Conservation (phyloP, 2,797 vertebrate genomes). For the Spinus olivaceus region DNA sequence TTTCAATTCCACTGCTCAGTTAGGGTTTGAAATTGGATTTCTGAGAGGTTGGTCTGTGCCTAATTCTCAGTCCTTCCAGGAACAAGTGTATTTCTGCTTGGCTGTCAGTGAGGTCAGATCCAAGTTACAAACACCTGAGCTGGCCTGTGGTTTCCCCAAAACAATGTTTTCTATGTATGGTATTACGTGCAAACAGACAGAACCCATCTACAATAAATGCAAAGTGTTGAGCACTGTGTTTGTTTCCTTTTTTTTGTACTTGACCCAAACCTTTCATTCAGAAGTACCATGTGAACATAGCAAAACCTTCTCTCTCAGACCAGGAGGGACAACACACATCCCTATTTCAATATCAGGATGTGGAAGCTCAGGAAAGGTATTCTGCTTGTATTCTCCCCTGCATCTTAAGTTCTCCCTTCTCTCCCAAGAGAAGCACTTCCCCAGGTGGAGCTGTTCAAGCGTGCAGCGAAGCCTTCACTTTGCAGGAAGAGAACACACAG, state of each 20-base stretch:
- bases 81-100: background rate
- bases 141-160: background rate
- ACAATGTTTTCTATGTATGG: background rate
- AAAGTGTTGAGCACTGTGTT: background rate
- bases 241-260: background rate
- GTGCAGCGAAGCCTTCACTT: background rate
- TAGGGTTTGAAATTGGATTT: background rate
- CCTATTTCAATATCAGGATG: background rate
- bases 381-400: rapidly evolving
- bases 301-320: background rate
- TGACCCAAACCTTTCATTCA: background rate
- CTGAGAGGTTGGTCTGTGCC: background rate
- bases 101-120: background rate
- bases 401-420: background rate
- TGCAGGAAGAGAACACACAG: background rate
- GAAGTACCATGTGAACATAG: rapidly evolving
- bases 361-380: background rate
- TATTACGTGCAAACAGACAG: background rate
- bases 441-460: background rate
- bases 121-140: background rate
- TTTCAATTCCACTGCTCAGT: background rate
- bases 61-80: background rate
- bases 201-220: background rate
- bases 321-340: background rate
- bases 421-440: background rate